Evolutionary conservation across 2,113 vertebrate species (phyloP), one percentile per base, ranked within the genome.

Genomic region (Gasterosteus nipponicus): DNA sequence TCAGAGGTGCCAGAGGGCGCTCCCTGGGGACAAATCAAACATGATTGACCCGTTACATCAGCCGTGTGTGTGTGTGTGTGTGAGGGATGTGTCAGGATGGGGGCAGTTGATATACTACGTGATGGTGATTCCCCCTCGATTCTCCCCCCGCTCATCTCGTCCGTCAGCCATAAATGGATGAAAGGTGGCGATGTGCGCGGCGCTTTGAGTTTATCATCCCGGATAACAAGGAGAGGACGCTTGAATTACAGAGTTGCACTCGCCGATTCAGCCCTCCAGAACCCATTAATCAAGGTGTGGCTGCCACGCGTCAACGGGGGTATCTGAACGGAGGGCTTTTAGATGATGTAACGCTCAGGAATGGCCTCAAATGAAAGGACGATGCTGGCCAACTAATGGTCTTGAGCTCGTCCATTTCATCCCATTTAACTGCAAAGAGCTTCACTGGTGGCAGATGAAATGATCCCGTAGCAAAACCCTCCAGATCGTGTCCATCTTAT

Each of bases 1-100:
- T 93, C 92, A 89, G 81, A 87, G 76, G 81, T 92, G 90, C 87
- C 91, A 92, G 69, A 76, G 86, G 85, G 69, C 65, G 65, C 42
- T 70, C 83, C 76, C 86, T 10, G 64, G 74, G 85, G 87, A 90
- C 79, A 83, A 89, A 87, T 91, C 87, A 81, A 84, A 85, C 82
- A 77, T 89, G 91, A 93, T 87, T 92, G 89, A 93, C 74, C 82
- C 57, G 86, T 85, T 90, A 85, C 86, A 86, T 85, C 85, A 87
- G 78, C 72, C 73, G 58, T 49, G 63, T 69, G 73, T 64, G 75
- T 65, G 62, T 47, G 58, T 69, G 72, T 62, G 70, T 64, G 68
- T 68, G 62, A 69, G 78, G 47, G 49, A 35, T 41, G 71, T 51
- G 79, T 72, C 61, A 33, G 63, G 73, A 46, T 44, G 19, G 51